phyloP scores from a whole-genome alignment of 2,797 vertebrate species.

The Mus minutoides region DNA sequence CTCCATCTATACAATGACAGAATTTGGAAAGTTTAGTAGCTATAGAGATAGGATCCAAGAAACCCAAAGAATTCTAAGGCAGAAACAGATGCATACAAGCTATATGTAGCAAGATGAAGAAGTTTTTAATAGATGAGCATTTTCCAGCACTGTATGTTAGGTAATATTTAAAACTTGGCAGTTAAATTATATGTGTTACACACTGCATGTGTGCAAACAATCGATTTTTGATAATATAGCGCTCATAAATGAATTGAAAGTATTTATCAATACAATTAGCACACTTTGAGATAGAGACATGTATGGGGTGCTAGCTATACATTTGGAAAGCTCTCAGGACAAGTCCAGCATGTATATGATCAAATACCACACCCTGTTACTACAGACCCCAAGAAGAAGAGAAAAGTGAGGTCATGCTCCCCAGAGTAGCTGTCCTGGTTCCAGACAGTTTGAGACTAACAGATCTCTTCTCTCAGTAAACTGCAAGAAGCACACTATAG shows the following conservation, averaged over 20 bases:
- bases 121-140: conserved; percentile 4
- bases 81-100: background rate
- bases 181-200: background rate
- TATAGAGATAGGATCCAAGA: background rate
- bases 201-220: background rate
- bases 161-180: background rate
- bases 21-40: background rate
- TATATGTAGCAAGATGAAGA: background rate
- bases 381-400: background rate
- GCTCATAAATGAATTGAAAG: background rate
- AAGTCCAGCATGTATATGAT: background rate
- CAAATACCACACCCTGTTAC: background rate
- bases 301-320: background rate
- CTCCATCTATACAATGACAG: background rate
- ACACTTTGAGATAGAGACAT: background rate
- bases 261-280: background rate
- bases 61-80: background rate
- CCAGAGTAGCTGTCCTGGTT: background rate
- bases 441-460: background rate
- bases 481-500: background rate
- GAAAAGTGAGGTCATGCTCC: background rate
- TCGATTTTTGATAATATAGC: background rate
- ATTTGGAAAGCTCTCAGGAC: background rate
- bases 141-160: background rate
- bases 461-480: background rate